These are phyloP conservation scores for Upupa epops DNA, from an alignment of 2,113 vertebrate species.

Conservation along the genomic window DNA sequence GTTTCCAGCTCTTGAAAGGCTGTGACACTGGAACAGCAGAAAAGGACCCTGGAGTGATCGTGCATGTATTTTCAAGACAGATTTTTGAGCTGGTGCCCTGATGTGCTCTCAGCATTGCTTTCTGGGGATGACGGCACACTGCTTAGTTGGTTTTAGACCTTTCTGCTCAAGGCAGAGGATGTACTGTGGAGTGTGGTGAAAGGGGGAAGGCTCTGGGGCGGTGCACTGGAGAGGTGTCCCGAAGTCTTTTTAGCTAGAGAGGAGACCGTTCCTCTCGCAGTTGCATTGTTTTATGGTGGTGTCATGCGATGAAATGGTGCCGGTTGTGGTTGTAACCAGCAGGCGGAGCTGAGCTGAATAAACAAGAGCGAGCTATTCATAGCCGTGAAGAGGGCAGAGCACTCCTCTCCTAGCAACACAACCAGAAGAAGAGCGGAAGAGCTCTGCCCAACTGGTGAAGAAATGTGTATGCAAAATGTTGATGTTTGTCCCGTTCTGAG, in stretches of 20 bases:
- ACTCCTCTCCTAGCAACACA: constrained; percentile 72
- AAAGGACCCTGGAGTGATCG: not conserved
- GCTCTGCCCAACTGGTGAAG: constrained; percentile 53
- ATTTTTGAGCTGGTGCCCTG: not conserved
- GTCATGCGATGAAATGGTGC: constrained; percentile 49
- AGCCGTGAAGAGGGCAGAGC: constrained; percentile 62
- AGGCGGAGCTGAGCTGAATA: constrained; percentile 67
- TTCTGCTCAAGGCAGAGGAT: not conserved
- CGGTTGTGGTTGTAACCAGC: constrained; percentile 65
- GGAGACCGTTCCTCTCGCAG: not conserved
- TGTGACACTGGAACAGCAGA: not conserved
- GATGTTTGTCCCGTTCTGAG: not conserved
- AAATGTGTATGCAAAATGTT: not conserved
- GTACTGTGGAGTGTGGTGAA: rapidly evolving
- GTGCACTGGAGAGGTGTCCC: not conserved
- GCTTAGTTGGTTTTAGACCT: not conserved
- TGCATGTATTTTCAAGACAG: not conserved
- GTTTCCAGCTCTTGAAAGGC: not conserved
- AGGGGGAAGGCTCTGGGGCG: not conserved
- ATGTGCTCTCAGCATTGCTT: not conserved
- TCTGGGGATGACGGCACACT: rapidly evolving
- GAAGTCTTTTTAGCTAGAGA: not conserved
- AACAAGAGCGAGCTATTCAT: constrained; percentile 67
- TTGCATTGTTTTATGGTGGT: constrained; percentile 40
- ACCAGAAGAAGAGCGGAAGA: constrained; percentile 45